Percentiles rank a stretch among this genome's conserved stretches.
Conservation (phyloP, 2,888 invertebrate species). For the Steinernema scapterisci region DNA sequence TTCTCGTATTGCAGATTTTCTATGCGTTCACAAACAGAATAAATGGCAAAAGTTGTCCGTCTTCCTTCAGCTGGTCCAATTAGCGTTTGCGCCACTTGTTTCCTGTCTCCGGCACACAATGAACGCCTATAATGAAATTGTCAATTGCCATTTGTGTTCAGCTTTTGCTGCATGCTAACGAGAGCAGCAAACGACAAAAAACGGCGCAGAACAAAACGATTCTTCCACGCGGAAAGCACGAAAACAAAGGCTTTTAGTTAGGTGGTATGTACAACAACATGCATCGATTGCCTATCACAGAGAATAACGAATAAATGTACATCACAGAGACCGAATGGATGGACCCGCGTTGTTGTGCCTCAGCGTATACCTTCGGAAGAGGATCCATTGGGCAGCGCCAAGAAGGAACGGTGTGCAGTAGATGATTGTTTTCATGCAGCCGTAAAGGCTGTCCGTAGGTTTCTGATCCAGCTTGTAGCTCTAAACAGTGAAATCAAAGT, state of each 20-base stretch:
- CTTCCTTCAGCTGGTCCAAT: neutral
- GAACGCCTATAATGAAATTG: neutral
- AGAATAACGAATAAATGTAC: neutral
- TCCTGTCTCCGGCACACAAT: neutral
- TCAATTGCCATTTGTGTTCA: neutral
- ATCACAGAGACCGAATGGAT: neutral
- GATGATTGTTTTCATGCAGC: constrained; percentile 50
- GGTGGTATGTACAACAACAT: constrained; percentile 3
- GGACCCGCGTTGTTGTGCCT: constrained; percentile 37
- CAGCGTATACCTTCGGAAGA: constrained; percentile 56
- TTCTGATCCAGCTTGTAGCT: constrained; percentile 44
- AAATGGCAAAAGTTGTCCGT: constrained; percentile 16
- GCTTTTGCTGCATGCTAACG: neutral
- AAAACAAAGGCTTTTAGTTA: too few species aligned
- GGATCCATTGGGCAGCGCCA: constrained; percentile 53
- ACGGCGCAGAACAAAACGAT: neutral
- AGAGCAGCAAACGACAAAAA: neutral
- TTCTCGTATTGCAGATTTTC: constrained; percentile 6
- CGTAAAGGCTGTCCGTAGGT: constrained; percentile 41
- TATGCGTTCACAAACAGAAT: neutral
- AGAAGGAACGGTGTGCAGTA: constrained; percentile 56
- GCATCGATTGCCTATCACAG: constrained; percentile 7
- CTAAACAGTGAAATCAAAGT: constrained; percentile 39
- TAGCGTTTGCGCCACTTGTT: constrained; percentile 22
- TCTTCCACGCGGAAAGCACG: neutral